Base-by-base conservation (phyloP, 2,113 vertebrate species). In the Artemisiospiza belli region DNA sequence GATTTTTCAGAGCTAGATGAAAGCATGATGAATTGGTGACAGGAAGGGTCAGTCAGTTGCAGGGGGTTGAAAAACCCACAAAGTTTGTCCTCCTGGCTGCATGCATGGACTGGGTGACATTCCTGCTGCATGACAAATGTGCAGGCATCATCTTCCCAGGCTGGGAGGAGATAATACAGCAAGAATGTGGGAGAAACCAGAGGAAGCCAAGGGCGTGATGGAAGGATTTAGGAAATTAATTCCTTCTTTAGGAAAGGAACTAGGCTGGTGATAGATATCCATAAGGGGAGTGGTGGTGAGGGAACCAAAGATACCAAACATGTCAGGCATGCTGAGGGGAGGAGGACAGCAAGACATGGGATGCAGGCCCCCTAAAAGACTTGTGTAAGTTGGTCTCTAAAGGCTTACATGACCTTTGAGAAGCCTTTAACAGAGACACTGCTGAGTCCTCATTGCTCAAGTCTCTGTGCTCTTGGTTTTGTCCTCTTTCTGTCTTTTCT, bases 81-180 rank as follows among this genome's bases (percentile, higher is more conserved):
- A 58, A 55, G 17, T 78, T 96, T 75, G 57, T 54, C 35, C 74
- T 91, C 39, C 61, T 2, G 2, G 33, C 47, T 92, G 41, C 69
- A 74, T 95, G 82, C 44, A 44, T 55, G 57, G 47, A 18, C 87
- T 84, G 69, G n/a, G 47, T 89, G 84, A 75, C 81, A 72, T 92
- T 94, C 84, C 69, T 94, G 27, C 66, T 87, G 62, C 93, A 61
- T 92, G 90, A 94, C 69, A 82, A 87, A 87, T 70, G 52, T 39
- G 44, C 10, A 28, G 59, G 66, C 82, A 91, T 83, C 78, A 43
- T 84, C 78, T 84, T 82, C 74, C 61, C 66, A 61, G 70, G 39
- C 74, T 76, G 69, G 57, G 87, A 94, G 70, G 69, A 87, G 70
- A 79, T 82, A 85, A 79, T 82, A 85, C 28, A 87, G 39, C 10